Conservation (phyloP, 2,113 vertebrate genomes). For the Oncorhynchus clarkii region DNA sequence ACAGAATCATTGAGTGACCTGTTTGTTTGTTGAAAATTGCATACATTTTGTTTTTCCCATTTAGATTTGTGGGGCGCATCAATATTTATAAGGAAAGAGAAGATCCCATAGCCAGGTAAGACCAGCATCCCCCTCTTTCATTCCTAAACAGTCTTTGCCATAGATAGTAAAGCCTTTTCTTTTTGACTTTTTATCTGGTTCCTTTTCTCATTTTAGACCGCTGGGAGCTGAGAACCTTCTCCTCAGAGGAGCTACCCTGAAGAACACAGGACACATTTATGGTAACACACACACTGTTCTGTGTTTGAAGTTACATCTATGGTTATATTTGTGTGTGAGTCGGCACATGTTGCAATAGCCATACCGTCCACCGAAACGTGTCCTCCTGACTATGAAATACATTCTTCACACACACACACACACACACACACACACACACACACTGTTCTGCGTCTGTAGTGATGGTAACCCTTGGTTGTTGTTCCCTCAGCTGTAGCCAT, state of each 20-base stretch:
- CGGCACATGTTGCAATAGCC: no score
- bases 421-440: background rate
- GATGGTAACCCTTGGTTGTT: constrained; percentile 23
- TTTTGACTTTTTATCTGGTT: background rate
- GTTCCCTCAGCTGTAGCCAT: constrained; percentile 85
- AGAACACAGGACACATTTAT: constrained; percentile 93
- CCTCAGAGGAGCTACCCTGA: constrained; percentile 94
- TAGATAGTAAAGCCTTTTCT: background rate
- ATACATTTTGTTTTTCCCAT: constrained; percentile 16
- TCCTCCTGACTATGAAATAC: no score
- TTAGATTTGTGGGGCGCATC: constrained; percentile 97
- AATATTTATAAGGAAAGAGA: constrained; percentile 90
- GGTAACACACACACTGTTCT: constrained; percentile 70
- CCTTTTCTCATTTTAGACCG: constrained; percentile 73
- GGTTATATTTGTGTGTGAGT: no score
- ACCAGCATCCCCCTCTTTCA: background rate
- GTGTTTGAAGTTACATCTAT: no score
- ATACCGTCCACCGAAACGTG: no score
- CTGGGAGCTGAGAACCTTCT: constrained; percentile 95
- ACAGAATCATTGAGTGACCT: constrained; percentile 3
- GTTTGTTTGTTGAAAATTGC: constrained; percentile 30
- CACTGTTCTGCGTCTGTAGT: background rate
- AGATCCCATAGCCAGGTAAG: constrained; percentile 88
- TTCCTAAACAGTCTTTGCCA: background rate
- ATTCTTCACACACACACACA: background rate